Conservation (phyloP, 2,888 invertebrate genomes). For the Clepsis dumicolana region DNA sequence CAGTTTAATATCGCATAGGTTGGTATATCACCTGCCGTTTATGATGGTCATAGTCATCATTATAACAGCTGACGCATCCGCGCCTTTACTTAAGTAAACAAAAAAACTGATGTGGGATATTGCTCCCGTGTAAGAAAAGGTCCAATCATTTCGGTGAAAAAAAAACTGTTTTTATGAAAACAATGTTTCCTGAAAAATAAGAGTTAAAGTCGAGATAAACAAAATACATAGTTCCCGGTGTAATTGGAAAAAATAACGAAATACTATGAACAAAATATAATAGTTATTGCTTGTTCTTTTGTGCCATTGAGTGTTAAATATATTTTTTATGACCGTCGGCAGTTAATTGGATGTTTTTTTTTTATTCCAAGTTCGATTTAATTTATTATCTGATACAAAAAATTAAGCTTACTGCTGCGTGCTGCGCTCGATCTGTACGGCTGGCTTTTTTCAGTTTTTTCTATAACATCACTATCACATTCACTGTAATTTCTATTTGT, state of each 20-base stretch:
- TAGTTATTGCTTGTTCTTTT: no score
- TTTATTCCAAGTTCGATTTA: not conserved
- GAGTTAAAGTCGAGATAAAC: not conserved
- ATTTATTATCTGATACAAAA: constrained; percentile 20
- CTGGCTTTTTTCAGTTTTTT: constrained; percentile 72
- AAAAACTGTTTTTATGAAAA: not conserved
- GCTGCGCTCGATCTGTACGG: constrained; percentile 72
- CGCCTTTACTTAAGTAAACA: not conserved
- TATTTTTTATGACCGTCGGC: not conserved
- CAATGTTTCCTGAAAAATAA: not conserved
- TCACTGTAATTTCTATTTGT: constrained; percentile 77
- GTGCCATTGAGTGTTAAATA: not conserved
- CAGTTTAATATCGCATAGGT: constrained; percentile 4
- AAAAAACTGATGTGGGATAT: not conserved
- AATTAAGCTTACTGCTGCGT: constrained; percentile 77
- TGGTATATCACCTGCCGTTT: constrained; percentile 31
- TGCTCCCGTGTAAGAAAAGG: not conserved
- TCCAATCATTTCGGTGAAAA: not conserved
- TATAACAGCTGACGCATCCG: constrained; percentile 7
- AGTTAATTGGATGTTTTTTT: not conserved
- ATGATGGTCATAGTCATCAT: constrained; percentile 2
- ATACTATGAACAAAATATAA: not conserved
- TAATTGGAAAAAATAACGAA: not conserved
- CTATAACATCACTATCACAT: constrained; percentile 80
- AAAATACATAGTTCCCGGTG: no score